Base-by-base conservation (phyloP, 2,888 invertebrate genomes). In the Drepana falcataria region DNA sequence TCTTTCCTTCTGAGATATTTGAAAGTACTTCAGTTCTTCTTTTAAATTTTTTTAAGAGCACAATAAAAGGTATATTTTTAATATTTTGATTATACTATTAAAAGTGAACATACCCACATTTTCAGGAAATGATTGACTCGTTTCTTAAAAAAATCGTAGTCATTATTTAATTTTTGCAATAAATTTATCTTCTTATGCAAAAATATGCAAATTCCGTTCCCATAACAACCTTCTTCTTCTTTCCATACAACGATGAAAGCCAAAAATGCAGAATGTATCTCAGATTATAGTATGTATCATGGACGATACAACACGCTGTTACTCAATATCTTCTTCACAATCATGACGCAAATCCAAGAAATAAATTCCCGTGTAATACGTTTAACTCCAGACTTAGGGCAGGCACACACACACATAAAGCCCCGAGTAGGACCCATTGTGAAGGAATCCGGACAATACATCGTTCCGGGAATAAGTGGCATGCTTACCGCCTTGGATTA, bases 381-480 rank as follows among this genome's bases (percentile, higher is more conserved):
- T 58, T 59, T 54, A 71, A 61, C 61, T 68, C 59, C 58, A 59
- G 56, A 66, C 62, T 59, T 59, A 59, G 55, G 52, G 54, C 52
- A 47, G 55, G 56, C 55, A 48, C 55, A 58, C 54, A 55, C 60
- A 57, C 56, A 48, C 48, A 53, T 51, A 51, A 52, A 52, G 44
- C 51, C 52, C 63, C 62, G 48, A 55, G 53, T 56, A 64, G 64
- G 64, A 69, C 9, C 53, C 56, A 56, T 55, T 60, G 60, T 65
- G 53, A 49, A 64, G 60, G 60, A 62, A 66, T 65, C 61, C 63
- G 59, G 55, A 70, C 63, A 68, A 69, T 71, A 65, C 58, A 59
- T 64, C 63, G 69, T 73, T 68, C 65, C 65, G 57, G 60, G 58
- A 62, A 74, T 73, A 75, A 73, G 69, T 69, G 64, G 70, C 61